phyloP scores from a whole-genome alignment of 2,888 invertebrate genomes.

The Hypercompe scribonia region DNA sequence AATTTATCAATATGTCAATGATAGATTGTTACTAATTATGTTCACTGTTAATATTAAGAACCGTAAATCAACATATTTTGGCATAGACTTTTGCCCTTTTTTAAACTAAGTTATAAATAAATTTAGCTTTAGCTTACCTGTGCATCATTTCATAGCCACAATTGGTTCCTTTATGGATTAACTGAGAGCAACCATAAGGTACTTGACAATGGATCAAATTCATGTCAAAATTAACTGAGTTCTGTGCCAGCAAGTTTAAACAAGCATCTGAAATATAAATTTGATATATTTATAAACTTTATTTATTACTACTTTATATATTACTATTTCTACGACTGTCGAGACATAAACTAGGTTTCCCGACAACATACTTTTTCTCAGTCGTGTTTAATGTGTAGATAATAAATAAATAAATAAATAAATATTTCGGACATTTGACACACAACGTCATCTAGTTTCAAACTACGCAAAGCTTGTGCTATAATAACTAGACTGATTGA shows the following conservation, averaged over 20 bases:
- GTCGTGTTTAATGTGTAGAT: no score
- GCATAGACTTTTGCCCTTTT: background rate
- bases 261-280: constrained; percentile 45
- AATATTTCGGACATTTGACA: no score
- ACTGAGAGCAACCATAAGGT: constrained; percentile 43
- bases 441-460: no score
- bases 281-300: background rate
- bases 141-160: constrained; percentile 67
- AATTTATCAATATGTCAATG: background rate
- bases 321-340: no score
- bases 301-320: no score
- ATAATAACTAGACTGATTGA: no score
- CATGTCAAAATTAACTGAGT: constrained; percentile 25
- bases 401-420: no score
- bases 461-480: no score
- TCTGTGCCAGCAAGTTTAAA: constrained; percentile 48
- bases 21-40: background rate
- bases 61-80: background rate
- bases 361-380: no score
- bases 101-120: background rate
- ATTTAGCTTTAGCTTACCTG: constrained; percentile 54
- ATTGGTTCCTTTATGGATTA: constrained; percentile 55
- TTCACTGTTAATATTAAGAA: no score
- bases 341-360: no score
- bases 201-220: constrained; percentile 47